Evolutionary conservation across 2,797 vertebrate species (phyloP), one percentile per base, ranked within the genome.

Genomic region (Iguana delicatissima): DNA sequence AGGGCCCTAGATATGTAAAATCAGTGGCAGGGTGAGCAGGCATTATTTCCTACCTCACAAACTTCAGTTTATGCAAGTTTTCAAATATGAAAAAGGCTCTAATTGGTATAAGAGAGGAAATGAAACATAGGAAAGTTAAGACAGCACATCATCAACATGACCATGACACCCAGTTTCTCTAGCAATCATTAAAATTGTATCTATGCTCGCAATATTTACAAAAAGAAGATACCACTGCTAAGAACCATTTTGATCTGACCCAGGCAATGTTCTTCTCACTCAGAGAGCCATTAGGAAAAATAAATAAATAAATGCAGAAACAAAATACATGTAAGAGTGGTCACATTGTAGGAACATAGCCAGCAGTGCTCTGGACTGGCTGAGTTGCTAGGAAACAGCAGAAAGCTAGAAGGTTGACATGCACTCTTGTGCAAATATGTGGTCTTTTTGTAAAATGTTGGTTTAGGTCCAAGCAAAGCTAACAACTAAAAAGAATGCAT

Each of bases 361-460:
- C 72, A 80, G 87, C 6, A 0, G 29, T 1, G 16, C 85, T 88
- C 90, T 91, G 93, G 50, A 92, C 80, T 91, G 86, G 77, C 72
- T 76, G 22, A 62, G 94, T 94, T 96, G 95, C 94, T 94, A 83
- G 80, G 96, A 90, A 89, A 87, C 93, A 29, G 0, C 0, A 85
- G 89, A 38, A 87, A 50, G 46, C 50, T 1, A 85, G 83, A 26
- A 89, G 67, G 84, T 9, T 67, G n/a, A 0, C 18, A 1, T 4
- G 8, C 18, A 1, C 55, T 86, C 32, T 50, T 83, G 20, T 84
- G 38, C 64, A 79, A 87, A 87, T 79, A 4, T 2, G 7, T 35
- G 1, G 62, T 80, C 26, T 55, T 67, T 2, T 0, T n/a, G 42
- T 77, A 84, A 84, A 91, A 91, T 89, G 83, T 84, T 84, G 57